Evolutionary conservation across 2,888 invertebrate species (phyloP).

Genomic region (Poecilus cupreus): DNA sequence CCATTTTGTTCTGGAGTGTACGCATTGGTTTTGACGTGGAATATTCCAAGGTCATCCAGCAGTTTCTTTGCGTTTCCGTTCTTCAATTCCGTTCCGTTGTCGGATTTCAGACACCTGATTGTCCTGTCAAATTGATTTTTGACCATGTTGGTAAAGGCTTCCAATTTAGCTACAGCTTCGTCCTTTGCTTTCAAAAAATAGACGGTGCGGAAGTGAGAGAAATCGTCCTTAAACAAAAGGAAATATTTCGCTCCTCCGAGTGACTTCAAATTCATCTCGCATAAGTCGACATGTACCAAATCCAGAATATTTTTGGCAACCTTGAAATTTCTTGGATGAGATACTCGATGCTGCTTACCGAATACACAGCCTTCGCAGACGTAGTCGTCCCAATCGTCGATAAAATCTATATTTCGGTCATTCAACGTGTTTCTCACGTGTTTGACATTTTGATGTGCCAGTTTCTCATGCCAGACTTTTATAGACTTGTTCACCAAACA

Average conservation of each 20-base stretch:
- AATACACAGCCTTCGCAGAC: conserved; percentile 63
- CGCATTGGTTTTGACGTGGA: conserved; percentile 60
- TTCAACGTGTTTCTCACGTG: conserved; percentile 62
- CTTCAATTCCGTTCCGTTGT: conserved; percentile 64
- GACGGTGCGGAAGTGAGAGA: conserved; percentile 63
- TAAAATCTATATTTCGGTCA: conserved; percentile 61
- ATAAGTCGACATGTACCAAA: conserved; percentile 65
- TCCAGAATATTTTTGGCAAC: conserved; percentile 63
- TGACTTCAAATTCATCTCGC: conserved; percentile 64
- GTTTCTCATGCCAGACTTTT: conserved; percentile 64
- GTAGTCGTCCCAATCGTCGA: conserved; percentile 65
- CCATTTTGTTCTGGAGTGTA: conserved; percentile 50
- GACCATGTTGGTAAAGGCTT: conserved; percentile 63
- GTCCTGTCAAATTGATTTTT: conserved; percentile 64
- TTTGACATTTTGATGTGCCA: conserved; percentile 65
- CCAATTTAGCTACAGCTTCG: conserved; percentile 63
- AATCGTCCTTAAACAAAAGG: conserved; percentile 65
- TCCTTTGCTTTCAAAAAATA: conserved; percentile 65
- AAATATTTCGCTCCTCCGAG: conserved; percentile 66
- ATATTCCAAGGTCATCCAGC: conserved; percentile 64
- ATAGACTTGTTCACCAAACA: conserved; percentile 61
- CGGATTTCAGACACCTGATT: conserved; percentile 64
- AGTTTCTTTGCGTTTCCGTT: conserved; percentile 61
- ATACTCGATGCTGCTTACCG: conserved; percentile 64
- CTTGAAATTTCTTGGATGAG: conserved; percentile 63